Base-by-base conservation (phyloP, 2,113 vertebrate species). In the Puntigrus tetrazona region DNA sequence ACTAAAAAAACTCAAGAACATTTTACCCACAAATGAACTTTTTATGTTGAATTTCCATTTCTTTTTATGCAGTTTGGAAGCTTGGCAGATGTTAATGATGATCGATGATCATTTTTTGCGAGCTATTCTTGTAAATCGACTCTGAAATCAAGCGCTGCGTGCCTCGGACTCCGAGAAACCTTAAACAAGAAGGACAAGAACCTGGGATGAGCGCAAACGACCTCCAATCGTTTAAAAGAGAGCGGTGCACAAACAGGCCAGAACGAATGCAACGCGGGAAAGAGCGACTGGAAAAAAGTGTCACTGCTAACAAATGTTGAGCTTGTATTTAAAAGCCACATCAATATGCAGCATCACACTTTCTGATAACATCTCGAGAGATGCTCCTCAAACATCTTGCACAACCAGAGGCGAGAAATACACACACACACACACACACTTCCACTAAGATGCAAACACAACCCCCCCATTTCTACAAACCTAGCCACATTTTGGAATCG, bases 261-360 rank as follows among this genome's bases (percentile, higher is more conserved):
- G 65, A 69, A 4, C 14, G 18, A 52, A 82, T 9, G 43, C 29
- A 10, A 3, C 67, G 25, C 10, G 18, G 22, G 34, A 80, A 36
- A 16, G 18, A 61, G 47, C 16, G 31, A 82, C 18, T 78, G 80
- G 80, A 83, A 83, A 84, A n/a, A 84, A 85, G 29, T 18, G 29
- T 75, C 61, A 78, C 29, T 85, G 43, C 27, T 7, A 83, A 41
- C 52, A 27, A 41, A 72, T 41, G 83, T 81, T 29, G 72, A 85
- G 83, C 29, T 85, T 82, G 78, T 31, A 29, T 38, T 84, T 36
- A 59, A 61, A 25, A 85, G 36, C 80, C 86, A 85, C 86, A 87
- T 87, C 80, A 83, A 34, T 59, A 50, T 59, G 31, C 75, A 50
- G 78, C 79, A 59, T 27, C 34, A 79, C 67, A 76, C 27, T 13